Base-by-base conservation (phyloP, 2,888 invertebrate species). In the Ashinkailepas kermadecensis region DNA sequence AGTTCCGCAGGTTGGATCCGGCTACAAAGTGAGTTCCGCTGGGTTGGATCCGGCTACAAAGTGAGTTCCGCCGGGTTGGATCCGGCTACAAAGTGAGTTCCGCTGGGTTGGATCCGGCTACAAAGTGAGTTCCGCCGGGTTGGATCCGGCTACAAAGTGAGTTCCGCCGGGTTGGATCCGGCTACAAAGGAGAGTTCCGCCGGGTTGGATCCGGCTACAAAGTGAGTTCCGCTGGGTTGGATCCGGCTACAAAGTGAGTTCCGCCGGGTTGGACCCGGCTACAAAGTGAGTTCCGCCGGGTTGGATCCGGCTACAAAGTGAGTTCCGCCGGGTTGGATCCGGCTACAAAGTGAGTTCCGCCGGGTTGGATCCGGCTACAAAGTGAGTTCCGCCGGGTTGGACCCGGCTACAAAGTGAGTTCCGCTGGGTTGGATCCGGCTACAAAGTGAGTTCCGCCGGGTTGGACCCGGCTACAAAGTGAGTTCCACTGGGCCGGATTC, bases 151-250 rank as follows among this genome's bases (percentile, higher is more conserved):
- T 15, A 21, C 18, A 10, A 67, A 67, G 10, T 15, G 58, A 79
- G 79, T 79, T 79, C 58, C 23, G n/a, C 6, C 58, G 79, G 79
- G 58, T 25, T 9, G 79, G 79, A 2, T 25, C 79, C 25, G 79
- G 79, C 11, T 57, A 57, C 21, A 18, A 78, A 21, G 78, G 56
- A 21, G 56, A 78, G 78, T 78, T 11, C 9, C 78, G 74, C 18
- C 4, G 39, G 39, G 39, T 39, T 39, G 39, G 39, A 39, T 39
- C 39, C 39, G 39, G 39, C 39, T 59, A 59, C 59, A 59, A 59
- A 15, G 59, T 59, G 59, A 15, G 59, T 59, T 79, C 58, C 23
- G n/a, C 6, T 79, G 79, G 79, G 58, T 25, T 18, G 79, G 79
- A 2, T 25, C 79, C 25, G 79, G 79, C 11, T 57, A 57, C 21